Conservation (phyloP, 2,888 invertebrate species). For the Pyrgus malvae region DNA sequence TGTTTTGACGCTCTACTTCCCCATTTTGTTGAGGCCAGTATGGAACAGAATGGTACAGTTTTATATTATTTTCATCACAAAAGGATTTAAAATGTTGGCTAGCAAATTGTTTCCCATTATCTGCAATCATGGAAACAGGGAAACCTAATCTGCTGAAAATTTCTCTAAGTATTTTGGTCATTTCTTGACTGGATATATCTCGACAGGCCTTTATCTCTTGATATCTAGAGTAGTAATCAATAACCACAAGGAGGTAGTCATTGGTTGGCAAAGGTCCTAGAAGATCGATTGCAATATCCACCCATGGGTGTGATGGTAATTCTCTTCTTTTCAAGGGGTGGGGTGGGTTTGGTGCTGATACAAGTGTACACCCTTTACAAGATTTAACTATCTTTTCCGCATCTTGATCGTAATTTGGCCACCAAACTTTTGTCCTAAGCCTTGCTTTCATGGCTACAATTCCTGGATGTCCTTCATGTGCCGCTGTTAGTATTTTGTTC, state of each 20-base stretch:
- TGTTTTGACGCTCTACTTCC: background rate
- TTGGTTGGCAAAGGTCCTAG: background rate
- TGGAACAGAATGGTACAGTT: background rate
- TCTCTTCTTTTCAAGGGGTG: background rate
- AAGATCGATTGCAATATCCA: background rate
- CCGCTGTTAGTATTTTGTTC: background rate
- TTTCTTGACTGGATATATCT: background rate
- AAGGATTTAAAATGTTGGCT: background rate
- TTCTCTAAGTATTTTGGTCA: background rate
- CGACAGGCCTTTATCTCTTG: background rate
- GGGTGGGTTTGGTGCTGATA: background rate
- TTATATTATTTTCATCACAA: background rate
- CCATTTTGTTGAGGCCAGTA: background rate
- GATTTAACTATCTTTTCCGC: background rate
- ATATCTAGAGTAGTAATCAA: background rate
- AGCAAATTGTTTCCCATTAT: background rate
- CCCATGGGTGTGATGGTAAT: background rate
- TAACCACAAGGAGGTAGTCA: background rate
- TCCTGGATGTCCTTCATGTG: conserved; percentile 1
- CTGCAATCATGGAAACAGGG: background rate
- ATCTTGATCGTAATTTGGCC: background rate
- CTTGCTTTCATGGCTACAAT: background rate
- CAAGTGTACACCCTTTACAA: background rate
- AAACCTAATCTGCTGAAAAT: background rate
- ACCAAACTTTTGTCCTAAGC: conserved; percentile 1